Evolutionary conservation across 2,797 vertebrate genomes (phyloP).

Genomic region (Vespertilio murinus): DNA sequence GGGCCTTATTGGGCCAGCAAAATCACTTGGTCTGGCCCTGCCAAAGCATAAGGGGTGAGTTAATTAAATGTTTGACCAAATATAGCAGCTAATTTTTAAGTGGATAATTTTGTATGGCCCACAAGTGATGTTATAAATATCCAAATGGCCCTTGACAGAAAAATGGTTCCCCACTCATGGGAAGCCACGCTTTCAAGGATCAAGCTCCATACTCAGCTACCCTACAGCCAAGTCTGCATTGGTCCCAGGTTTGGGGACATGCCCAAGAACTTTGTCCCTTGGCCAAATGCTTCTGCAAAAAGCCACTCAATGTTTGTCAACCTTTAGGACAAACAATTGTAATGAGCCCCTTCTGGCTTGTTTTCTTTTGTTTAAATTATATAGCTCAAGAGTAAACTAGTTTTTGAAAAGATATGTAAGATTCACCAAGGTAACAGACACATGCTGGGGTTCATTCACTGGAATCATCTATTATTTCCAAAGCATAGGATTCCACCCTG

Average conservation of each 20-base stretch:
- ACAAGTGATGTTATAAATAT: no score
- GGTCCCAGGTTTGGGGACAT: background rate
- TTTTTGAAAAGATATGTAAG: background rate
- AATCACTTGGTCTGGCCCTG: no score
- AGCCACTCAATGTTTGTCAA: background rate
- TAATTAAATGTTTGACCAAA: no score
- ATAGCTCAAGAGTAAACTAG: background rate
- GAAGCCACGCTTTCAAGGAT: background rate
- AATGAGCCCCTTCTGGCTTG: background rate
- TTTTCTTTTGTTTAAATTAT: slow-evolving; percentile 28
- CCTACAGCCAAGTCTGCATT: background rate
- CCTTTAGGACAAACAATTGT: background rate
- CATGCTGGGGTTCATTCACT: background rate
- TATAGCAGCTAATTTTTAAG: no score
- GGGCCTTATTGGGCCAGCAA: no score
- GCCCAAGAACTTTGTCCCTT: background rate
- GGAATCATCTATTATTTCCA: background rate
- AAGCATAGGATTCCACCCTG: background rate
- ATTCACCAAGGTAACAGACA: background rate
- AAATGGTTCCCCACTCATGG: background rate
- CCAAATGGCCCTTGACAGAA: background rate
- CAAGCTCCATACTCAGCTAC: background rate
- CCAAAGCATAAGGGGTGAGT: no score
- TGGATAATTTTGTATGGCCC: no score
- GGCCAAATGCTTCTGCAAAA: background rate